These are phyloP conservation scores for Hypomesus transpacificus DNA, from an alignment of 2,113 vertebrate species.

Conservation along the genomic window DNA sequence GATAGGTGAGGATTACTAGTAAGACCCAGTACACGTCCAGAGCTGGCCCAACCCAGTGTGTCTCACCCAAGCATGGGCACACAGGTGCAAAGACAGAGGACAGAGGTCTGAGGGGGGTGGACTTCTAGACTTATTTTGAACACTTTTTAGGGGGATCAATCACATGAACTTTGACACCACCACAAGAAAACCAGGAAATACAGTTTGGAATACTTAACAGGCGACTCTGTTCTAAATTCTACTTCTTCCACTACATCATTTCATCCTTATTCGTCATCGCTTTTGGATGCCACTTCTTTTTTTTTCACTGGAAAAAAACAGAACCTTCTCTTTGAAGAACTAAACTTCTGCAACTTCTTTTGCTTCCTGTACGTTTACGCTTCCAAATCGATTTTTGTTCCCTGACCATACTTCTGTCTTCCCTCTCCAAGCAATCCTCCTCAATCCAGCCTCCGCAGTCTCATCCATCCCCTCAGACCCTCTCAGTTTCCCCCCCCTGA, in stretches of 20 bases:
- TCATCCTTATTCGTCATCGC: not conserved
- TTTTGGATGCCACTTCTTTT: not conserved
- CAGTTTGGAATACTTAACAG: not conserved
- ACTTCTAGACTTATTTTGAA: constrained; percentile 51
- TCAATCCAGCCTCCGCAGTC: constrained; percentile 20
- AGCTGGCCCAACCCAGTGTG: constrained; percentile 66
- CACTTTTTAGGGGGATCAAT: constrained; percentile 47
- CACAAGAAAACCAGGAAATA: not conserved
- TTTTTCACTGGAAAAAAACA: too few relatives aligned
- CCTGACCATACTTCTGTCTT: not conserved
- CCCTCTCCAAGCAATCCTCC: not conserved
- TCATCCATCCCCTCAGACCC: constrained; percentile 40
- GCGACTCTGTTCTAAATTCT: not conserved
- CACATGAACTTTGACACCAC: constrained; percentile 49
- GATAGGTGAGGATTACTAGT: constrained; percentile 72
- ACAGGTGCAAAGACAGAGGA: constrained; percentile 49
- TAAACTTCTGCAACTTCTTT: not conserved
- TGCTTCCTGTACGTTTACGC: too few relatives aligned
- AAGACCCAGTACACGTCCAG: constrained; percentile 57
- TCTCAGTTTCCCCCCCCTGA: constrained; percentile 54
- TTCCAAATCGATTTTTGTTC: not conserved
- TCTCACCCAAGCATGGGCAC: constrained; percentile 69
- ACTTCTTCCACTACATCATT: not conserved
- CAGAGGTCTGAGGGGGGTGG: constrained; percentile 43
- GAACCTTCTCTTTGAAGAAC: not conserved